A percentile compares a stretch with the other conserved stretches of the same genome.
Conservation (phyloP, 2,113 vertebrate genomes). For the Ophiodon elongatus region DNA sequence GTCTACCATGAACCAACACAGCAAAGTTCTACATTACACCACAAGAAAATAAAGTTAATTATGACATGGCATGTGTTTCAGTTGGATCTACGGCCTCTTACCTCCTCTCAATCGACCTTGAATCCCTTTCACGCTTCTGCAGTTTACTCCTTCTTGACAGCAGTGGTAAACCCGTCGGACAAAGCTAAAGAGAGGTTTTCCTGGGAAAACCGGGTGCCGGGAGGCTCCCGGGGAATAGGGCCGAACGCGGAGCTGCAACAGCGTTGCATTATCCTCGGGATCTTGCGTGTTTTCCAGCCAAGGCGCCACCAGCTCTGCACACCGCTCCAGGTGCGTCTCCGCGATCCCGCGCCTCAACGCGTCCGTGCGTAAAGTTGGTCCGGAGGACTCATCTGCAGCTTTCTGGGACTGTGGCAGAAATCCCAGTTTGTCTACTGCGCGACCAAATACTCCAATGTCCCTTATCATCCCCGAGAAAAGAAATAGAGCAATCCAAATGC, state of each 20-base stretch:
- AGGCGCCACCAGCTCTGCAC: conserved; percentile 64
- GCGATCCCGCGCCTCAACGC: conserved; percentile 23
- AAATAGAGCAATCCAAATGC: conserved; percentile 52
- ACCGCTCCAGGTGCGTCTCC: conserved; percentile 68
- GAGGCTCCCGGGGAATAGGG: conserved; percentile 49
- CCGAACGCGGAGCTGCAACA: conserved; percentile 73
- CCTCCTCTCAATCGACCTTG: conserved; percentile 80
- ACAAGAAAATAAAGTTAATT: background rate
- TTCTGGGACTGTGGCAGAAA: background rate
- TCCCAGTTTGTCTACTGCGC: conserved; percentile 46
- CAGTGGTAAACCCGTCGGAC: conserved; percentile 83
- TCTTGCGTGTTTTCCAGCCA: conserved; percentile 72
- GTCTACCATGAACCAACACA: background rate
- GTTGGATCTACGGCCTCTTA: conserved; percentile 43
- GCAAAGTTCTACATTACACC: background rate
- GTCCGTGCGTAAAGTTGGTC: conserved; percentile 41
- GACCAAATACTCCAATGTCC: conserved; percentile 52
- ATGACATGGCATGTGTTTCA: too few species aligned
- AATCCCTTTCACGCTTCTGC: conserved; percentile 82
- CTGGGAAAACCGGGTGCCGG: conserved; percentile 76
- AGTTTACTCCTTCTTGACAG: conserved; percentile 80
- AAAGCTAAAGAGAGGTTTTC: conserved; percentile 81
- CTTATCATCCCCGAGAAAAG: conserved; percentile 42
- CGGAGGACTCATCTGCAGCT: background rate
- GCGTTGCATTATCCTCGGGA: conserved; percentile 21